phyloP scores from a whole-genome alignment of 2,888 invertebrate species.

The Caenorhabditis afra region DNA sequence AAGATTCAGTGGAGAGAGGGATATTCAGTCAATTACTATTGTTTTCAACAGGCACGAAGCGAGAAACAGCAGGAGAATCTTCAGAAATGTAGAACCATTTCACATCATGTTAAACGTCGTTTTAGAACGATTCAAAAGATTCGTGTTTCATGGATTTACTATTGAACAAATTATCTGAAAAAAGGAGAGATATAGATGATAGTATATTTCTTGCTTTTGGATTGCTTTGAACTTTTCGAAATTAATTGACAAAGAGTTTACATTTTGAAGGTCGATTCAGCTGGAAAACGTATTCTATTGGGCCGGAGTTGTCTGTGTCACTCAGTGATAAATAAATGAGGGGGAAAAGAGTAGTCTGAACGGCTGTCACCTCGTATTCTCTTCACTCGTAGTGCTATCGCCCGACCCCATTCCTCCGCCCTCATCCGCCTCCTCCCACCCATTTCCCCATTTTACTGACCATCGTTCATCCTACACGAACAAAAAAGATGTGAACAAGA shows the following conservation, averaged over 20 bases:
- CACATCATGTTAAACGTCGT: too few species aligned
- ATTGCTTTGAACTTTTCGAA: too few species aligned
- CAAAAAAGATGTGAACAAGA: slow-evolving; percentile 29
- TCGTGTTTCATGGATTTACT: neutral
- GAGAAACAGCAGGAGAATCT: too few species aligned
- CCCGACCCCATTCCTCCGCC: slow-evolving; percentile 43
- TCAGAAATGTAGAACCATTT: too few species aligned
- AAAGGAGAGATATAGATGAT: too few species aligned
- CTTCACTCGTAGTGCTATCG: slow-evolving; percentile 48
- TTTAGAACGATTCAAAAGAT: too few species aligned
- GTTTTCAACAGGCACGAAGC: too few species aligned
- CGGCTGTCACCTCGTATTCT: slow-evolving; percentile 56
- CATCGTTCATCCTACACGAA: slow-evolving; percentile 28
- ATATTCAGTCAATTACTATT: too few species aligned
- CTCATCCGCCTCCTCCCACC: slow-evolving; percentile 3
- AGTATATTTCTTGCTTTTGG: too few species aligned
- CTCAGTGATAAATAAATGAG: slow-evolving; percentile 57
- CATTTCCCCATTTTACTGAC: slow-evolving; percentile 31
- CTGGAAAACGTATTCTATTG: slow-evolving; percentile 55
- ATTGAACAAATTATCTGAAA: too few species aligned
- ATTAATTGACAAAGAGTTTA: too few species aligned
- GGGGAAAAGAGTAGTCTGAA: slow-evolving; percentile 39
- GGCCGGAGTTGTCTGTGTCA: slow-evolving; percentile 40
- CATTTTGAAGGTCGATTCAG: slow-evolving; percentile 31
- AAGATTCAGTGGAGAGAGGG: too few species aligned